Evolutionary conservation across 2,888 invertebrate genomes (phyloP), one percentile per base, ranked within the genome.

Genomic region (Apamea crenata): DNA sequence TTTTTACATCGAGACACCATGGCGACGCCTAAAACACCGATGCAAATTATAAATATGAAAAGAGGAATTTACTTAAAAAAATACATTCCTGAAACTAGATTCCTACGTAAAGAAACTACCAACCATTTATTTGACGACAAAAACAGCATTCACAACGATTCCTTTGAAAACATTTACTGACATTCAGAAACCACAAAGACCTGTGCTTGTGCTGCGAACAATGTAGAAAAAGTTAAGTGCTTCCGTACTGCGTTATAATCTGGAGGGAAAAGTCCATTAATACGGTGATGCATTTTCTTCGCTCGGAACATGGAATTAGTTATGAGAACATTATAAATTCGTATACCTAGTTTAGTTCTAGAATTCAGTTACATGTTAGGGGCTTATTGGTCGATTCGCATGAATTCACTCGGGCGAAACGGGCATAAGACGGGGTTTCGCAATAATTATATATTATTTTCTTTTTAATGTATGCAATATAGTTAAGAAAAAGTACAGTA

Each of bases 201-300:
- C 32, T 32, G 40, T 25, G 65, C 65, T 56, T n/a, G 78, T 76
- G 40, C 67, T 53, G 47, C 25, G 71, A 78, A 80, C 75, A 77
- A 74, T 80, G 74, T 87, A 85, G 66, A 80, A 88, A 88, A 86
- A 86, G 80, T 83, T 84, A 89, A 89, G 84, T 86, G 87, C 87
- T 85, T 81, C 87, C 81, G 85, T 78, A 83, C 78, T 44, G 73
- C 59, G 2, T 82, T 84, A 78, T 80, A 76, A 84, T 85, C 77
- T 83, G 70, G 65, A 78, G 61, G n/a, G 66, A 86, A 87, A 84
- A 85, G 78, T 80, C 77, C 85, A 89, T 88, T 90, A 86, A 88
- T 88, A 84, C 77, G 56, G 36, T 61, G 70, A 85, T 87, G 86
- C 86, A 89, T 76, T 87, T 80, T 61, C 79, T 82, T 53, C 25